Conservation (phyloP, 2,797 vertebrate genomes). For the Sebastes diaconus region DNA sequence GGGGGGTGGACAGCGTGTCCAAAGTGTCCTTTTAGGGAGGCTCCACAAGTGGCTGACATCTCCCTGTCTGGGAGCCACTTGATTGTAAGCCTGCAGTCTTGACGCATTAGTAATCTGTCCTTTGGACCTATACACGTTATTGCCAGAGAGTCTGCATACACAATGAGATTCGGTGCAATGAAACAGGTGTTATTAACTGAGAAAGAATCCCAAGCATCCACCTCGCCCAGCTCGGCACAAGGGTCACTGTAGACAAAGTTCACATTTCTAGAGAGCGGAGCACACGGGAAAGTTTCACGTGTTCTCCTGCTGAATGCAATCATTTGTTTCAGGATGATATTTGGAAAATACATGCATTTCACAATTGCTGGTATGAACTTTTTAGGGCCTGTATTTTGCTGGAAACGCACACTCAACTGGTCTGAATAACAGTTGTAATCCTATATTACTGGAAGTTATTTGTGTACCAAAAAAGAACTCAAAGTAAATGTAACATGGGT, state of each 20-base stretch:
- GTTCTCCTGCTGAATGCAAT: neutral
- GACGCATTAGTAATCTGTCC: slow-evolving; percentile 35
- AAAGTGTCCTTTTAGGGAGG: slow-evolving; percentile 38
- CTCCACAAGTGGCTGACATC: slow-evolving; percentile 24
- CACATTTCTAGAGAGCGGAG: neutral
- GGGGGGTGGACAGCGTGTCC: slow-evolving; percentile 6
- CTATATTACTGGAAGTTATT: neutral
- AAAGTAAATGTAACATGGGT: too few species aligned
- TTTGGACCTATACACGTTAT: slow-evolving; percentile 30
- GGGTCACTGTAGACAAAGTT: slow-evolving; percentile 21
- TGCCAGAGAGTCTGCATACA: slow-evolving; percentile 12
- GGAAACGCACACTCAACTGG: neutral
- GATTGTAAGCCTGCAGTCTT: slow-evolving; percentile 25
- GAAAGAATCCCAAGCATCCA: slow-evolving; percentile 64
- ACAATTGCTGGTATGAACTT: neutral
- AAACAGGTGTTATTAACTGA: slow-evolving; percentile 42
- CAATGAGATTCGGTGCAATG: neutral
- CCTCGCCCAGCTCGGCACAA: slow-evolving; percentile 21
- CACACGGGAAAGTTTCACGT: neutral
- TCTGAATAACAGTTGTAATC: neutral
- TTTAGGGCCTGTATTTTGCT: neutral
- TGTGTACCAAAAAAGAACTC: neutral
- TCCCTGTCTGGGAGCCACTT: slow-evolving; percentile 29
- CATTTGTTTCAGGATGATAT: neutral
- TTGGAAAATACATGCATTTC: neutral